phyloP scores from a whole-genome alignment of 2,797 vertebrate species.

The Dicrostonyx torquatus region DNA sequence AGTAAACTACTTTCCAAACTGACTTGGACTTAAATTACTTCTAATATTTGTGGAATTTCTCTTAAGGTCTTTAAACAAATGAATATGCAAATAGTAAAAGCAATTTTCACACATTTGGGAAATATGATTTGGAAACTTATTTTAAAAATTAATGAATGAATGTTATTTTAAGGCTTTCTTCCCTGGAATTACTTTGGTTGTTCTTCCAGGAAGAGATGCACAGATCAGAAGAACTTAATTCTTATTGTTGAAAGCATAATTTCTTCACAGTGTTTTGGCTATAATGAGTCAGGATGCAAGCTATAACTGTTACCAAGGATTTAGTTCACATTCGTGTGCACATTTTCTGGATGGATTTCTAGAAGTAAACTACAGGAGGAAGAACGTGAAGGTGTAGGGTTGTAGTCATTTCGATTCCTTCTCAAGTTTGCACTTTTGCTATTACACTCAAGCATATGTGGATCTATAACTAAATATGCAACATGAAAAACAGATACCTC shows the following conservation, averaged over 20 bases:
- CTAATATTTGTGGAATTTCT: slow-evolving; percentile 28
- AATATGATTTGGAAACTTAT: not conserved
- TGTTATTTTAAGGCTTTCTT: slow-evolving; percentile 15
- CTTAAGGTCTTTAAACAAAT: slow-evolving; percentile 13
- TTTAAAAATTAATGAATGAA: not conserved
- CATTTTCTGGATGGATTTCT: slow-evolving; percentile 20
- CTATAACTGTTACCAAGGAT: not conserved
- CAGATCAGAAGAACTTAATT: not conserved
- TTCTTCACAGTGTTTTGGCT: not conserved
- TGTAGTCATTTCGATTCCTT: not conserved
- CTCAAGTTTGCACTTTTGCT: not conserved
- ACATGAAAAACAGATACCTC: not conserved
- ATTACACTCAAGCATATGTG: not conserved
- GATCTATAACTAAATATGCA: not conserved
- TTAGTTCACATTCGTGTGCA: not conserved
- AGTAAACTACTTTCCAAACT: not conserved
- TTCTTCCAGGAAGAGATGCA: not conserved
- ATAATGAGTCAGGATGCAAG: not conserved
- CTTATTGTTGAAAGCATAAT: not conserved
- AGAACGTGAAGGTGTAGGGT: not conserved
- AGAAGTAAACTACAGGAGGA: not conserved
- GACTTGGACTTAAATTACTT: not conserved
- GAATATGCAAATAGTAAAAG: not conserved
- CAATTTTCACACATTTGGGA: not conserved
- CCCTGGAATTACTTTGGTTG: not conserved